Evolutionary conservation across 2,888 invertebrate species (phyloP).

Genomic region (Amorpha juglandis): DNA sequence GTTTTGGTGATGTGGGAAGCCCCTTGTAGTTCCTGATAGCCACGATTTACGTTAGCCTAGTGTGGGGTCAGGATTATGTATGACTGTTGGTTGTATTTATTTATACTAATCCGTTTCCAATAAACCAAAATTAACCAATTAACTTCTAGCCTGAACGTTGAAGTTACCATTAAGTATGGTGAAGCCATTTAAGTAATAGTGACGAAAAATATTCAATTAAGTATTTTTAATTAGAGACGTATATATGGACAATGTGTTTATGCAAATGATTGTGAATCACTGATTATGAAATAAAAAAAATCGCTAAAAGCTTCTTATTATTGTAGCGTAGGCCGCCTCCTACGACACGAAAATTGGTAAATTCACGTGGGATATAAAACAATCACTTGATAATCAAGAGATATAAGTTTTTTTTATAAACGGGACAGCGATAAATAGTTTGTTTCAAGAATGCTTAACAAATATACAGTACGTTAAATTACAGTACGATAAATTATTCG

Average conservation of each 20-base stretch:
- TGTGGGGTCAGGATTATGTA: too few relatives aligned
- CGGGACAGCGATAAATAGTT: background rate
- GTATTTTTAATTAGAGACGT: slow-evolving; percentile 1
- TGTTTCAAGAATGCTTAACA: background rate
- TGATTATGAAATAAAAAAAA: slow-evolving; percentile 19
- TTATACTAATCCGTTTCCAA: too few relatives aligned
- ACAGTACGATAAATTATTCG: too few relatives aligned
- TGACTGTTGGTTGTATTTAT: too few relatives aligned
- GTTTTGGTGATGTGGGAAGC: too few relatives aligned
- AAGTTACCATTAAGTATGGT: background rate
- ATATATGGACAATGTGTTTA: slow-evolving; percentile 6
- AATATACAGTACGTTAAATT: too few relatives aligned
- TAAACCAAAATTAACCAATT: too few relatives aligned
- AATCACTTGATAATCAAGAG: background rate
- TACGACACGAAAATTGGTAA: background rate
- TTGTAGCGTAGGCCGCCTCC: background rate
- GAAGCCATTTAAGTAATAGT: background rate
- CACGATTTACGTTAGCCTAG: too few relatives aligned
- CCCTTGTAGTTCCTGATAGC: too few relatives aligned
- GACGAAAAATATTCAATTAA: background rate
- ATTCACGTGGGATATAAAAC: slow-evolving; percentile 8
- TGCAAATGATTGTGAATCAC: slow-evolving; percentile 14
- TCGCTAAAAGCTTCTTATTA: background rate
- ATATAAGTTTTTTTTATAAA: background rate
- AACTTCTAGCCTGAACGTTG: too few relatives aligned